phyloP scores from a whole-genome alignment of 1,140 invertebrate species.

The Drosophila nigrodunni region DNA sequence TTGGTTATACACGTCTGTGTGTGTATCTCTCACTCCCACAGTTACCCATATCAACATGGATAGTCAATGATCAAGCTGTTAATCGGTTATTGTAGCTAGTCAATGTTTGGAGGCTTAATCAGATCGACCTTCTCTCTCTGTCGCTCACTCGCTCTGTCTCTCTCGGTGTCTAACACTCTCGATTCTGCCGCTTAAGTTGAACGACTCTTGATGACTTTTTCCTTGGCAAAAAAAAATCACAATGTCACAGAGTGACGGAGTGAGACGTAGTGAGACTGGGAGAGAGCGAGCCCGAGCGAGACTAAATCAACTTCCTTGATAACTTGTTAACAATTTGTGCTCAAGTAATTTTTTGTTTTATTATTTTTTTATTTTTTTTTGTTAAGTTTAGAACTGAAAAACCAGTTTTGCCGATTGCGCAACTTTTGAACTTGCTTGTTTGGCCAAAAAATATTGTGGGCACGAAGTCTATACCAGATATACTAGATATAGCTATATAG shows the following conservation, averaged over 20 bases:
- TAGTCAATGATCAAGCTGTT: conserved; percentile 27
- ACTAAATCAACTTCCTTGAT: conserved; percentile 71
- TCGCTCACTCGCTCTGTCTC: conserved; percentile 17
- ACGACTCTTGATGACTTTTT: conserved; percentile 76
- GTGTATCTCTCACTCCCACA: not conserved
- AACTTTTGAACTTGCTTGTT: conserved; percentile 52
- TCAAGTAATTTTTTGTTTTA: conserved; percentile 52
- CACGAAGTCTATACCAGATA: conserved; percentile 12
- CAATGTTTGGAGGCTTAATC: conserved; percentile 46
- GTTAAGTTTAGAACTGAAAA: conserved; percentile 68
- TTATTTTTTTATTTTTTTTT: conserved; percentile 4
- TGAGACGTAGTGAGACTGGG: not conserved
- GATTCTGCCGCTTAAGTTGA: conserved; percentile 56
- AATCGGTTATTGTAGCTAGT: conserved; percentile 48
- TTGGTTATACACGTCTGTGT: not conserved
- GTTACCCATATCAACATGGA: conserved; percentile 8
- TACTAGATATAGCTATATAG: conserved; percentile 1
- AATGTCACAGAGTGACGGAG: conserved; percentile 15
- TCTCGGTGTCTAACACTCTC: not conserved
- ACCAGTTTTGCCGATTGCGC: conserved; percentile 67
- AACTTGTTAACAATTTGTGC: conserved; percentile 79
- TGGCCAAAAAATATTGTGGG: conserved; percentile 28
- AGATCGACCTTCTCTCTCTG: conserved; percentile 42
- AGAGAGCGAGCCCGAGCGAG: not conserved
- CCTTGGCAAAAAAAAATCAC: conserved; percentile 54